Percentiles rank a stretch among this genome's conserved stretches.
Conservation (phyloP, 2,888 invertebrate genomes). For the Gastrophysa polygoni region DNA sequence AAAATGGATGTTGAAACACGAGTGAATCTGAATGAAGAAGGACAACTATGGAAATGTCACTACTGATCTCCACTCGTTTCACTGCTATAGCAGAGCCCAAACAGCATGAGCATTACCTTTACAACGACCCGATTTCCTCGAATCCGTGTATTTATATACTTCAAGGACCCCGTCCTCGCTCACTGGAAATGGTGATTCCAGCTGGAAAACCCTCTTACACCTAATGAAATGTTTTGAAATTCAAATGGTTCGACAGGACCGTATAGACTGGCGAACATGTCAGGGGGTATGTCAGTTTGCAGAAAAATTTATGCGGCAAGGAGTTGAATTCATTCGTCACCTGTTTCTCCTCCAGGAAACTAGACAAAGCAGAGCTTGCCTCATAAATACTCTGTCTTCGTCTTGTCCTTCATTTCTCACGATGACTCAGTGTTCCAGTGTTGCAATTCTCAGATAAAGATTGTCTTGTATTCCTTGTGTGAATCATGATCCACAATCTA, state of each 20-base stretch:
- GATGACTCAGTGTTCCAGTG: too few species aligned
- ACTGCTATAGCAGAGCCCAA: not conserved
- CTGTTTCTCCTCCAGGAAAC: too few species aligned
- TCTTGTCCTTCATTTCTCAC: too few species aligned
- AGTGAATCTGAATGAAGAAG: too few species aligned
- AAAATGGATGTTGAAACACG: too few species aligned
- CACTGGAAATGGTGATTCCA: constrained; percentile 32
- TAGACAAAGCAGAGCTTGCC: too few species aligned
- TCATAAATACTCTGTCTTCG: too few species aligned
- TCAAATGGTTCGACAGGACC: constrained; percentile 46
- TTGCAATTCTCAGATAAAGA: too few species aligned
- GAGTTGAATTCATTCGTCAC: not conserved
- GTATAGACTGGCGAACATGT: not conserved
- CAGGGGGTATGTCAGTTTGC: not conserved
- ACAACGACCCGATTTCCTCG: constrained; percentile 2
- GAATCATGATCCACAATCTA: too few species aligned
- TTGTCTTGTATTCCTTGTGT: too few species aligned
- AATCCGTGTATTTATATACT: constrained; percentile 52
- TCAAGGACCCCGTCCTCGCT: not conserved
- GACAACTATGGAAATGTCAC: not conserved
- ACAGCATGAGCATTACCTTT: not conserved
- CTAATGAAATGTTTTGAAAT: constrained; percentile 58
- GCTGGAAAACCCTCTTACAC: constrained; percentile 52
- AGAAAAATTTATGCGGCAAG: not conserved
- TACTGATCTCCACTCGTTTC: not conserved